Conservation (phyloP, 1,140 invertebrate species). For the Zaprionus ghesquierei region DNA sequence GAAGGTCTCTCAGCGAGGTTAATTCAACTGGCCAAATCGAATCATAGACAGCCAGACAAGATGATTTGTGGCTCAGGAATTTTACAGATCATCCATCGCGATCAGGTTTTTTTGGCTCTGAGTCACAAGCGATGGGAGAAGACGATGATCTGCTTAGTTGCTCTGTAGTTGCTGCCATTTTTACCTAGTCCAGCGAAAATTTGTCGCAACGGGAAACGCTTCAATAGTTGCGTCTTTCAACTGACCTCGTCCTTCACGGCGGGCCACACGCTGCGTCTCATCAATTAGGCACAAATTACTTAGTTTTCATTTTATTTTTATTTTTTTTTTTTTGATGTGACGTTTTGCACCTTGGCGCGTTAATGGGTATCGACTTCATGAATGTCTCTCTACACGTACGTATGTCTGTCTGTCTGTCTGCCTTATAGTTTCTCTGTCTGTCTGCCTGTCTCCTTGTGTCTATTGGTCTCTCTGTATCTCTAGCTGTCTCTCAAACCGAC, state of each 20-base stretch:
- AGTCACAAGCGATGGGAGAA: slow-evolving; percentile 1
- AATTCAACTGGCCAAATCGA: slow-evolving; percentile 21
- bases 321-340: background rate
- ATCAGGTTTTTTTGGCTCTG: slow-evolving; percentile 34
- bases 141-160: background rate
- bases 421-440: background rate
- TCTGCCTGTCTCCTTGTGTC: background rate
- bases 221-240: background rate
- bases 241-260: slow-evolving; percentile 43
- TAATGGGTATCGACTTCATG: background rate
- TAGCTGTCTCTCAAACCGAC: background rate
- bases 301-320: too few relatives aligned
- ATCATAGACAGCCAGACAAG: slow-evolving; percentile 25
- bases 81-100: slow-evolving; percentile 11
- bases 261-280: slow-evolving; percentile 49
- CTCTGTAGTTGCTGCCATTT: background rate
- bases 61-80: slow-evolving; percentile 26
- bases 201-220: slow-evolving; percentile 1
- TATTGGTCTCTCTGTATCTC: background rate
- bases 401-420: background rate
- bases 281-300: slow-evolving; percentile 69
- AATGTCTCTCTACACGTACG: background rate
- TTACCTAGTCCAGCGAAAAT: background rate
- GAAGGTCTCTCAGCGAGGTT: slow-evolving; percentile 30
- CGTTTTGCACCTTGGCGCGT: slow-evolving; percentile 19